Base-by-base conservation (phyloP, 92 coral and sea anemone species). In the Palythoa caribaeorum region DNA sequence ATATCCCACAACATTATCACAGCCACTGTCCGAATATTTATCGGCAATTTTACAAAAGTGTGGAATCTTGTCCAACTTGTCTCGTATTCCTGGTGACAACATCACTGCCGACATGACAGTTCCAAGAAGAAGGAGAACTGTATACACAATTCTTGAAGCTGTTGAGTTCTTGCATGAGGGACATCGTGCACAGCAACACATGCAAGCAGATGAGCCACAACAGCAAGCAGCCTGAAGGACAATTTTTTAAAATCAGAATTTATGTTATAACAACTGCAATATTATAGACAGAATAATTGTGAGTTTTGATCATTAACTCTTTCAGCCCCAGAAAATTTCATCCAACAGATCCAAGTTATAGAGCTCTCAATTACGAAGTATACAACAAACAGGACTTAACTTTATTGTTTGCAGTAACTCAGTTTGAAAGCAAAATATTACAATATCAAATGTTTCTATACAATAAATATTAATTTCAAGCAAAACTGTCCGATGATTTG, bases 151-250 rank as follows among this genome's bases (percentile, higher is more conserved):
- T 72, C 99, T 92, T 68, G 97, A 87, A 71, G 99, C 98, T 38
- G 99, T 97, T 14, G 99, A 97, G 90, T 95, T 97, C 90, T 95
- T 97, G 94, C 97, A 94, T 20, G 98, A 92, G 51, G 99, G 99
- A 55, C 99, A 97, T 0, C 99, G 94, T 4, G 96, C 94, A 91
- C 99, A 97, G 78, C 99, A 97, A 66, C 99, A 97, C 87, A 97
- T 95, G 38, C 99, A 97, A 28, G 99, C 98, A 1, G 99, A 93
- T 2, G 98, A 92, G 38, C 99, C 99, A 92, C 99, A 97, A 50
- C 99, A 97, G 84, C 99, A 97, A 15, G 99, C 99, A 86, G 99
- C 99, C 99, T 97, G 12, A 1, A 2, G 37, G 17, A 47, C 1
- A 44, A 74, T 10, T 3, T 20, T 16, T 19, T 47, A 16, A 16